Evolutionary conservation across 2,113 vertebrate genomes (phyloP), one percentile per base, ranked within the genome.

Genomic region (Arizona elegans): DNA sequence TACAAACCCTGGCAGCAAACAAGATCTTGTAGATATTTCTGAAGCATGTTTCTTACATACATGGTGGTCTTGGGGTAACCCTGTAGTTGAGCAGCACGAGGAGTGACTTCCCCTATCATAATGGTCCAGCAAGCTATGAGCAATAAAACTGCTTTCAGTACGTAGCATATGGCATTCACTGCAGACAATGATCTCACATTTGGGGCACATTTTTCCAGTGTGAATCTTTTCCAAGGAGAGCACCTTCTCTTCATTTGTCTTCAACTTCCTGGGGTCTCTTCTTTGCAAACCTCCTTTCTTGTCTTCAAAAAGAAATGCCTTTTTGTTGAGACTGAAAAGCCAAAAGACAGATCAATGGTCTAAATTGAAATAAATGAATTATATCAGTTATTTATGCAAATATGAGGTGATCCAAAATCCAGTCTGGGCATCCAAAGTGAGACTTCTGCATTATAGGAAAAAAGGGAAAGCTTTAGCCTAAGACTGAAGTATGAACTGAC

Each of bases 71-170:
- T n/a, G 19, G 10, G 70, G 59, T 19, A 0, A 91, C 52, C 88
- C 1, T 0, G 0, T 43, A 0, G 33, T 1, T 0, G 0, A 56
- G 0, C 90, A 56, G 0, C 90, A 86, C 86, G 62, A 10, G 58
- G 50, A 0, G 0, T 0, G 91, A n/a, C 23, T 56, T 75, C 94
- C 97, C 56, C 75, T n/a, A 91, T 97, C 97, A 0, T 97, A 97
- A 93, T 97, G 97, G 29, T 97, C 97, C 0, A 97, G 93, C 90
- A 97, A 95, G 92, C 97, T 97, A 94, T 97, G 97, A 19, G 97
- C 96, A 58, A 97, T 97, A 93, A 97, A 97, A 87, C 93, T 89
- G 65, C 96, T 91, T 23, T 96, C 94, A 0, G 96, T 96, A n/a
- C 97, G 97, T 90, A 97, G 95, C 0, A 96, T 96, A 33, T 97